Conservation (phyloP, 2,797 vertebrate genomes). For the Anabacerthia variegaticeps region DNA sequence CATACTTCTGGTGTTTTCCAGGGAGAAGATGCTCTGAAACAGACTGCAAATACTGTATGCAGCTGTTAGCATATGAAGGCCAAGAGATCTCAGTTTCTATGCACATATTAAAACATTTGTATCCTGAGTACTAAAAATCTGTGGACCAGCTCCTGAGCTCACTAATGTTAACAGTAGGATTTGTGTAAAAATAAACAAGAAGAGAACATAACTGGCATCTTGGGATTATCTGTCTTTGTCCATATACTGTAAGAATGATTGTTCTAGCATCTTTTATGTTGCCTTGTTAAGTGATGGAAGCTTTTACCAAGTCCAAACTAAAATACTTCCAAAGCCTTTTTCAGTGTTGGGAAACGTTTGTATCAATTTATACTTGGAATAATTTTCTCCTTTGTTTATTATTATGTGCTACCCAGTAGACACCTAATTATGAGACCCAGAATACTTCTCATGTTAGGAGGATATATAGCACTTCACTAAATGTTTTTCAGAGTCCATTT, state of each 20-base stretch:
- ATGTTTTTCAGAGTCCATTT: constrained; percentile 18
- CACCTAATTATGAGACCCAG: constrained; percentile 2
- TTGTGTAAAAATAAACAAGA: constrained; percentile 14
- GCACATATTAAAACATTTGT: background rate
- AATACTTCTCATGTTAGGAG: background rate
- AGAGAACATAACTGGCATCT: background rate
- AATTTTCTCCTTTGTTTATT: constrained; percentile 46
- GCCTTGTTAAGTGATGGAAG: background rate
- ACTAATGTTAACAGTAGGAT: background rate
- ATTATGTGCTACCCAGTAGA: constrained; percentile 5
- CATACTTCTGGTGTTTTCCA: background rate
- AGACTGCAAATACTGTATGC: background rate
- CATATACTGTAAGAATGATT: background rate
- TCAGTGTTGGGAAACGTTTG: background rate
- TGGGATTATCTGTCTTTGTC: background rate
- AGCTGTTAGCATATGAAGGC: constrained; percentile 5
- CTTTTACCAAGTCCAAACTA: background rate
- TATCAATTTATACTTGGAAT: constrained; percentile 30
- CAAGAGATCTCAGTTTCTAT: background rate
- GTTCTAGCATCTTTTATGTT: constrained; percentile 1
- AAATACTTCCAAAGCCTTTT: constrained; percentile 25
- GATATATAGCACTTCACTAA: background rate
- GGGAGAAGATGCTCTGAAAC: background rate
- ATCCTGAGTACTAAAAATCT: background rate
- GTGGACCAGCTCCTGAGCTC: background rate